Evolutionary conservation across 1,140 invertebrate species (phyloP).

Genomic region (Plutomurus gul): DNA sequence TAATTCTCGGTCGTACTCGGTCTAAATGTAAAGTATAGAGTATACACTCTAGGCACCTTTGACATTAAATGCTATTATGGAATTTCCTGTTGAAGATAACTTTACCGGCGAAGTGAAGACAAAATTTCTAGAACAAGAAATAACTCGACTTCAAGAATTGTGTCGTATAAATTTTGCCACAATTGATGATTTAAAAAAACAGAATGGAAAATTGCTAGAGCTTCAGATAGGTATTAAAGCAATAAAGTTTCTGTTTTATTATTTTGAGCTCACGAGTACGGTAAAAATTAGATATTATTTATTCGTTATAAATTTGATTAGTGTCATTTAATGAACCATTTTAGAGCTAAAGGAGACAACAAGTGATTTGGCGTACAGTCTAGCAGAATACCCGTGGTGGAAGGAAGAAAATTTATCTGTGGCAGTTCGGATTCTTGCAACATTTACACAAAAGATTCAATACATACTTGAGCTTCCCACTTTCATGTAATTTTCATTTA

Average conservation of each 20-base stretch:
- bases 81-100: not conserved
- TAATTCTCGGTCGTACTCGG: too few relatives aligned
- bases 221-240: too few relatives aligned
- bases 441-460: conserved; percentile 41
- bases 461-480: conserved; percentile 44
- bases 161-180: conserved; percentile 34
- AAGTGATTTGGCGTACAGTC: conserved; percentile 39
- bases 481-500: conserved; percentile 33
- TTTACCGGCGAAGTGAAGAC: not conserved
- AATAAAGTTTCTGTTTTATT: too few relatives aligned
- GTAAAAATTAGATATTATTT: too few relatives aligned
- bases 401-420: not conserved
- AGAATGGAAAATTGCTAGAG: conserved; percentile 37
- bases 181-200: conserved; percentile 36
- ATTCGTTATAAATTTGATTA: too few relatives aligned
- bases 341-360: conserved; percentile 44
- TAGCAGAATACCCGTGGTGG: conserved; percentile 46
- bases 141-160: conserved; percentile 36
- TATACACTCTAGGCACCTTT: too few relatives aligned
- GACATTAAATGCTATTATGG: too few relatives aligned
- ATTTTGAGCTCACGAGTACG: too few relatives aligned
- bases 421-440: conserved; percentile 24
- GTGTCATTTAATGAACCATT: too few relatives aligned
- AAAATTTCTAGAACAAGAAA: conserved; percentile 35
- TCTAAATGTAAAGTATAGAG: too few relatives aligned